Evolutionary conservation across 2,888 invertebrate species (phyloP).

Genomic region (Altica lythri): DNA sequence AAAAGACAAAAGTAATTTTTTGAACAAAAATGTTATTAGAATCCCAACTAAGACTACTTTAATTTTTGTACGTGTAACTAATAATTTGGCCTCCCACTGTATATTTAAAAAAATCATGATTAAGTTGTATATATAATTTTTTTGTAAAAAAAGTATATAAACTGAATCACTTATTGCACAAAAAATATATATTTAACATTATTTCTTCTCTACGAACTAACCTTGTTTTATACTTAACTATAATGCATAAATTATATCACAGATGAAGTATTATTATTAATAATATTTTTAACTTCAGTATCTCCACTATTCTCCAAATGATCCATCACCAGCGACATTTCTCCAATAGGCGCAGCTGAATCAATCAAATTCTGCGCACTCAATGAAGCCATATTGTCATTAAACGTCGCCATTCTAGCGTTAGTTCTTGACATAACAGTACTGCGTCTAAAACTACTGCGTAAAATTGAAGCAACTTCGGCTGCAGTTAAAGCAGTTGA

Average conservation of each 20-base stretch:
- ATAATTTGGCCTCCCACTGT: too few species aligned
- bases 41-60: too few species aligned
- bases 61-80: too few species aligned
- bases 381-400: conserved; percentile 53
- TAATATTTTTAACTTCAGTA: conserved; percentile 43
- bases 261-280: conserved; percentile 50
- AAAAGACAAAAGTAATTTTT: too few species aligned
- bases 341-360: conserved; percentile 64
- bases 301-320: conserved; percentile 42
- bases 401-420: conserved; percentile 33
- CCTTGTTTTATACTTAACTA: conserved; percentile 12
- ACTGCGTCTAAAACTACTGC: conserved; percentile 63
- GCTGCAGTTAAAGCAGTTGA: conserved; percentile 60
- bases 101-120: too few species aligned
- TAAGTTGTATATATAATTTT: too few species aligned
- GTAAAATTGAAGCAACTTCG: conserved; percentile 63
- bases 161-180: too few species aligned
- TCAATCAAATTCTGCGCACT: conserved; percentile 67
- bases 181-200: too few species aligned
- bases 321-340: conserved; percentile 55
- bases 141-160: too few species aligned
- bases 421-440: conserved; percentile 44
- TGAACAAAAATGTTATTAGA: too few species aligned
- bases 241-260: conserved; percentile 53
- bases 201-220: conserved; percentile 16